Conservation (phyloP, 2,888 invertebrate species). For the Callosobruchus maculatus region DNA sequence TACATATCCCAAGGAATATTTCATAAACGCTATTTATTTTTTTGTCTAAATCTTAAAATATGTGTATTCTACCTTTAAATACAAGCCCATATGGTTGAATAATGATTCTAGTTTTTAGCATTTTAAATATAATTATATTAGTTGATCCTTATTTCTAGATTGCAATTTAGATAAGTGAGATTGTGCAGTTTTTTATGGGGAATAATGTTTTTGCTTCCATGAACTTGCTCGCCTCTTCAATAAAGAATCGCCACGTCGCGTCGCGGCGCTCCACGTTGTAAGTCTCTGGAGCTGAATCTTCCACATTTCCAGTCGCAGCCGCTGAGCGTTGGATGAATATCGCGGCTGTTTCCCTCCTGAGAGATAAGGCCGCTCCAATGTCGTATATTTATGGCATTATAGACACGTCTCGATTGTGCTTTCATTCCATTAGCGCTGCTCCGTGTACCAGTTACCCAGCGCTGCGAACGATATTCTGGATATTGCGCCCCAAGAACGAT, state of each 20-base stretch:
- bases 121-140: no score
- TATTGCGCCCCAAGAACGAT: neutral
- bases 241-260: slow-evolving; percentile 24
- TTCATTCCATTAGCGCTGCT: slow-evolving; percentile 37
- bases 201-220: no score
- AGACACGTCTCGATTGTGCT: slow-evolving; percentile 37
- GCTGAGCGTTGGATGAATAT: slow-evolving; percentile 26
- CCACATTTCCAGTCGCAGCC: slow-evolving; percentile 12
- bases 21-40: no score
- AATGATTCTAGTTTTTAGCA: no score
- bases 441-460: slow-evolving; percentile 1
- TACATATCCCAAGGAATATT: no score
- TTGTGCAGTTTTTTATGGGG: no score
- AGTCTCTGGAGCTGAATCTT: neutral
- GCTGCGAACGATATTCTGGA: neutral
- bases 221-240: no score
- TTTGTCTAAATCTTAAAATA: no score
- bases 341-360: slow-evolving; percentile 25
- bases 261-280: neutral
- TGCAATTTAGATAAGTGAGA: no score
- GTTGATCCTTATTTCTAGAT: no score
- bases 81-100: no score
- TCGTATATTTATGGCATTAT: slow-evolving; percentile 34
- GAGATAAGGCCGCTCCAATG: slow-evolving; percentile 26
- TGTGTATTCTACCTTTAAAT: no score